Evolutionary conservation across 2,888 invertebrate genomes (phyloP).

Genomic region (Acrocyrtus sp.): DNA sequence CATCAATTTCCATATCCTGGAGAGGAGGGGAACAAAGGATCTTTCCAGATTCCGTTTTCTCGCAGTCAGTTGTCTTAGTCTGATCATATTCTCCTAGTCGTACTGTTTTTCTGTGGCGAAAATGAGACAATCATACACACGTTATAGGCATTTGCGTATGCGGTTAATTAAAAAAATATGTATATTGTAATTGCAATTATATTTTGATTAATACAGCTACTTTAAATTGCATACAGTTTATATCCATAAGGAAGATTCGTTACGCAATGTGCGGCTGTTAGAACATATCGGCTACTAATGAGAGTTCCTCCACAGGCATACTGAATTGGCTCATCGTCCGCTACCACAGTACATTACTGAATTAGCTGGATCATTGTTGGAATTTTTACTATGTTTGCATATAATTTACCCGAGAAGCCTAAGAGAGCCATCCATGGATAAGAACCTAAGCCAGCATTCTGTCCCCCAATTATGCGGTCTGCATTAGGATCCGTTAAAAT

Average conservation of each 20-base stretch:
- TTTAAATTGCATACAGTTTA: constrained; percentile 34
- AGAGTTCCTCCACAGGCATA: constrained; percentile 51
- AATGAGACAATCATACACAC: neutral
- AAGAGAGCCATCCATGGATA: constrained; percentile 57
- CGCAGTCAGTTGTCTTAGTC: constrained; percentile 47
- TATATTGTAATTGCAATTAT: no score
- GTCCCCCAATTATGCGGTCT: constrained; percentile 50
- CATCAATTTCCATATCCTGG: constrained; percentile 56
- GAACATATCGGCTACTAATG: constrained; percentile 42
- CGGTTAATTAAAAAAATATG: no score
- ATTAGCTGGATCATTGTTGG: neutral
- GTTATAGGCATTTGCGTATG: no score
- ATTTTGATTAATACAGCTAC: no score
- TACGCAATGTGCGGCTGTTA: constrained; percentile 53
- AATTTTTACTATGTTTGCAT: no score
- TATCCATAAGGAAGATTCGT: constrained; percentile 38
- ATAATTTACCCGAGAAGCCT: constrained; percentile 41
- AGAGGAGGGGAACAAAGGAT: constrained; percentile 53
- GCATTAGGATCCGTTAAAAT: constrained; percentile 17
- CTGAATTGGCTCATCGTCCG: constrained; percentile 27
- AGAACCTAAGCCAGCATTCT: constrained; percentile 44
- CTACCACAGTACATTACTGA: constrained; percentile 14
- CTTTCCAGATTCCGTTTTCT: constrained; percentile 35
- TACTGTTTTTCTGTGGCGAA: constrained; percentile 46
- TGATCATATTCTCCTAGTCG: constrained; percentile 60